Percentiles rank a stretch among this genome's conserved stretches.
phyloP scores from a whole-genome alignment of 2,113 vertebrate genomes.

The Rostratula benghalensis region DNA sequence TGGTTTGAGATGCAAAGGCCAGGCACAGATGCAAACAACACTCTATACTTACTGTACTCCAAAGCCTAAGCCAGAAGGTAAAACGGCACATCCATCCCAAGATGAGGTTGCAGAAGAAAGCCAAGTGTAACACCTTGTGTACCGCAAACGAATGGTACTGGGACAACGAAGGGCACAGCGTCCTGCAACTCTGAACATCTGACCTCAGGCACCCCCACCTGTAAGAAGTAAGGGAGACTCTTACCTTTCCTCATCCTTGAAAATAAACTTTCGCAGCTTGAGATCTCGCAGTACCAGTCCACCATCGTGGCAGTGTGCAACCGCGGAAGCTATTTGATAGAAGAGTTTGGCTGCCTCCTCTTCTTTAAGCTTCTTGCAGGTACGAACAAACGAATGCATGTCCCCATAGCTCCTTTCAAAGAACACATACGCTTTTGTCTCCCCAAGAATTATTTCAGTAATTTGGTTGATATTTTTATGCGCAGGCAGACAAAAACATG shows the following conservation, averaged over 20 bases:
- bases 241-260: conserved; percentile 97
- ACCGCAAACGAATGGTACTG: not conserved
- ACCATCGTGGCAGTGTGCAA: conserved; percentile 96
- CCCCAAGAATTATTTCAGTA: conserved; percentile 95
- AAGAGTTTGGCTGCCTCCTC: conserved; percentile 97
- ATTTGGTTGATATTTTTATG: conserved; percentile 99
- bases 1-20: not conserved
- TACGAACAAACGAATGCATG: conserved; percentile 98
- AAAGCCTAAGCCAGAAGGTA: not conserved
- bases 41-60: not conserved
- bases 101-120: not conserved
- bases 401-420: conserved; percentile 97
- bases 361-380: conserved; percentile 97
- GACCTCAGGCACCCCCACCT: not conserved
- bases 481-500: conserved; percentile 93
- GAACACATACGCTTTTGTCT: conserved; percentile 95
- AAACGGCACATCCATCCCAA: not conserved
- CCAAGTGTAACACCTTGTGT: not conserved
- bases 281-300: conserved; percentile 97
- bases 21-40: not conserved
- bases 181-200: not conserved
- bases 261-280: conserved; percentile 98
- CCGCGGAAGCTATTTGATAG: conserved; percentile 95
- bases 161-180: not conserved
- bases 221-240: not conserved